Evolutionary conservation across 37 sponge, comb jelly and placozoan species (phyloP).

Genomic region (Agelas oroides): DNA sequence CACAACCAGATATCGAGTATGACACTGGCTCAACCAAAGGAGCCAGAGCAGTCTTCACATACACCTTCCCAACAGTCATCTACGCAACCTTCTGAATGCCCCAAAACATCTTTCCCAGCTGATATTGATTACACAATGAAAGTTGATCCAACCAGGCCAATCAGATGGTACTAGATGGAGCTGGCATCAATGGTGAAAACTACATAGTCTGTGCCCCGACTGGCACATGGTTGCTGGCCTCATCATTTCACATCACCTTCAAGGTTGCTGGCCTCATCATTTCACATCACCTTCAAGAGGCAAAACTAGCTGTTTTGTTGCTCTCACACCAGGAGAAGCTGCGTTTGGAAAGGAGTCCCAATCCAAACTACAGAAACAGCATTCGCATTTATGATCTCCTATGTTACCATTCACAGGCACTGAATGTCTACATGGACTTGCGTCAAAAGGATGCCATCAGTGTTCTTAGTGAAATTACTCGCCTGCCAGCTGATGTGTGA

Average conservation of each 20-base stretch:
- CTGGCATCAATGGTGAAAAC: slow-evolving; percentile 63
- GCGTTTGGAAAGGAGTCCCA: slow-evolving; percentile 13
- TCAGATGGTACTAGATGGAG: slow-evolving; percentile 58
- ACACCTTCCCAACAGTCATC: too few relatives aligned
- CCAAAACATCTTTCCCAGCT: too few relatives aligned
- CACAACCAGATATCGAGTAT: too few relatives aligned
- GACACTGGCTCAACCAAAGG: too few relatives aligned
- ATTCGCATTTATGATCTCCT: slow-evolving; percentile 30
- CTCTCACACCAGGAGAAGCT: slow-evolving; percentile 32
- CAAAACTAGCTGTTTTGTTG: slow-evolving; percentile 39
- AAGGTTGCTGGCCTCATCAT: slow-evolving; percentile 60
- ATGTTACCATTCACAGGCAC: slow-evolving; percentile 16
- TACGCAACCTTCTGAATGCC: too few relatives aligned
- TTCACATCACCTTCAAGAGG: slow-evolving; percentile 39
- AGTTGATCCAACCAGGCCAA: not conserved
- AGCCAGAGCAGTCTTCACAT: too few relatives aligned
- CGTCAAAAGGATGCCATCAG: slow-evolving; percentile 49
- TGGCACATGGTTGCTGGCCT: slow-evolving; percentile 68
- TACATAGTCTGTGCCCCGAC: slow-evolving; percentile 72
- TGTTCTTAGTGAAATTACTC: slow-evolving; percentile 18
- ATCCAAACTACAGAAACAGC: slow-evolving; percentile 9
- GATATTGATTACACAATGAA: not conserved
- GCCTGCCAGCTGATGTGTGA: not conserved
- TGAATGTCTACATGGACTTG: slow-evolving; percentile 57
- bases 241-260: slow-evolving; percentile 57